Percentiles rank a stretch among this genome's conserved stretches.
Evolutionary conservation across 1,140 invertebrate genomes (phyloP).

Genomic region (Penaeus indicus): DNA sequence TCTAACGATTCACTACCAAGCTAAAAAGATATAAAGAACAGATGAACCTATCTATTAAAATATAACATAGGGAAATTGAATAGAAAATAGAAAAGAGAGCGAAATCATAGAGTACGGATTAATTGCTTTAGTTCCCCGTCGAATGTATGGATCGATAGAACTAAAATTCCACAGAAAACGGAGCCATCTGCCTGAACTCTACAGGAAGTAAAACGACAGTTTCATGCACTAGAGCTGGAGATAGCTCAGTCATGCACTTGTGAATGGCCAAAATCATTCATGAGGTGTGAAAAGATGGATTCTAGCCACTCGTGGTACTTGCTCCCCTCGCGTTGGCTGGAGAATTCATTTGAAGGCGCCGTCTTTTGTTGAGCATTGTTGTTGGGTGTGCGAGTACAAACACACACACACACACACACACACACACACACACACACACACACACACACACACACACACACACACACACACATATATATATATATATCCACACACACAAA

Average conservation of each 20-base stretch:
- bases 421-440: not conserved
- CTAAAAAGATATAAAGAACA: not conserved
- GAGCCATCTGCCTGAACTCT: not conserved
- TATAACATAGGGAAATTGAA: not conserved
- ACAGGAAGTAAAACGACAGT: not conserved
- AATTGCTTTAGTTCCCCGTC: not conserved
- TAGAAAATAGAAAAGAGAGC: not conserved
- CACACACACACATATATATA: not conserved
- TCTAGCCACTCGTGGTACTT: too few species aligned
- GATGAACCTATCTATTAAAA: not conserved
- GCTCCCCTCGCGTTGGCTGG: not conserved
- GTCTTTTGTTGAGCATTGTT: not conserved
- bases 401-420: not conserved
- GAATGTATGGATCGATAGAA: conserved; percentile 4
- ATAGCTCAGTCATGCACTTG: not conserved
- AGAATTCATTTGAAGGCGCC: not conserved
- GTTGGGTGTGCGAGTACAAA: not conserved
- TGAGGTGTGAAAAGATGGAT: too few species aligned
- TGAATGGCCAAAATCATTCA: not conserved
- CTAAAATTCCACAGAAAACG: conserved; percentile 7
- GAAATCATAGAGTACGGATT: not conserved
- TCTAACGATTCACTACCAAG: not conserved
- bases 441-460: not conserved
- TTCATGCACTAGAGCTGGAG: not conserved
- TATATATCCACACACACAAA: not conserved